These are phyloP conservation scores for Leptodactylus fallax DNA, from an alignment of 2,797 vertebrate genomes.

Conservation along the genomic window DNA sequence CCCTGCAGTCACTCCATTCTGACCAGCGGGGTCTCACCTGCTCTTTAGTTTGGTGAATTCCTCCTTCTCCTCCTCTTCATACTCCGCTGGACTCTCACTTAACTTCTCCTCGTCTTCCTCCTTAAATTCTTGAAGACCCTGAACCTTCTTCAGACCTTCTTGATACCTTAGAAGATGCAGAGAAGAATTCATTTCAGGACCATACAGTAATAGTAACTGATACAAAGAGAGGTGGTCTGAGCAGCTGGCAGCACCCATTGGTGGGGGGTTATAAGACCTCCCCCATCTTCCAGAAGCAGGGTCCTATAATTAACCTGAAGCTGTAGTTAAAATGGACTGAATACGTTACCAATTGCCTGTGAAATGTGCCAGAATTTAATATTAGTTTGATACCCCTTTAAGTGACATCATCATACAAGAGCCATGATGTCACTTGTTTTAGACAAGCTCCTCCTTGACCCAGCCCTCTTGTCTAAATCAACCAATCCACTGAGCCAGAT, in stretches of 20 bases:
- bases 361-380: too few species aligned
- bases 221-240: too few species aligned
- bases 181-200: too few species aligned
- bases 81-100: constrained; percentile 71
- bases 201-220: too few species aligned
- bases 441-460: too few species aligned
- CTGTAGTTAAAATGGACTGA: neutral
- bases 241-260: too few species aligned
- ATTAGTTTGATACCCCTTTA: too few species aligned
- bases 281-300: too few species aligned
- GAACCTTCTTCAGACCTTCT: constrained; percentile 80
- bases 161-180: constrained; percentile 73
- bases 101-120: constrained; percentile 79
- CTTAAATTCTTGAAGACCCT: constrained; percentile 76
- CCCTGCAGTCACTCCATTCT: constrained; percentile 6
- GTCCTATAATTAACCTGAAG: too few species aligned
- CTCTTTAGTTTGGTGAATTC: constrained; percentile 72
- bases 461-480: neutral
- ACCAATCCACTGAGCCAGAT: too few species aligned
- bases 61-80: constrained; percentile 73
- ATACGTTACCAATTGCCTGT: too few species aligned
- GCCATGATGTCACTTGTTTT: neutral
- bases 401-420: neutral
- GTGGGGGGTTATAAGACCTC: neutral
- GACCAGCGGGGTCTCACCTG: constrained; percentile 69